Conservation (phyloP, 2,113 vertebrate species). For the Hypocryptadius cinnamomeus region DNA sequence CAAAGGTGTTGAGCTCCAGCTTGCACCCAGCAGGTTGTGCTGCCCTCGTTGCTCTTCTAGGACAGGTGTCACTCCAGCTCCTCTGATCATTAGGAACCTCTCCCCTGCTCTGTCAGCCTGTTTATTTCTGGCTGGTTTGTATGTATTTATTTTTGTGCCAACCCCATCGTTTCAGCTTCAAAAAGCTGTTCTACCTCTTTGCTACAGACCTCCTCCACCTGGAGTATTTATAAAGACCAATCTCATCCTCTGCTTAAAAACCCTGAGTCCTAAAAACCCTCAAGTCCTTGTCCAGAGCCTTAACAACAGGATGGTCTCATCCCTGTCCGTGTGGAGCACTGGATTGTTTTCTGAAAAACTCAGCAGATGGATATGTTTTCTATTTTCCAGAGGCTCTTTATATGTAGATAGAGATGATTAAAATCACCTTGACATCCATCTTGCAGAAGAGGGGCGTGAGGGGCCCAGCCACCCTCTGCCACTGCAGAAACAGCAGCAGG, state of each 20-base stretch:
- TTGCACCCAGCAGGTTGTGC: not conserved
- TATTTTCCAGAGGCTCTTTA: not conserved
- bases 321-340: not conserved
- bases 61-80: not conserved
- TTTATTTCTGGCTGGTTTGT: constrained; percentile 34
- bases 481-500: not conserved
- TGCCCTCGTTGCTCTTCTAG: not conserved
- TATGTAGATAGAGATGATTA: not conserved
- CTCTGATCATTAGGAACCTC: not conserved
- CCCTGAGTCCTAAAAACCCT: not conserved
- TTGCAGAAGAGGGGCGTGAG: not conserved
- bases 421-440: constrained; percentile 29
- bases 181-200: constrained; percentile 45
- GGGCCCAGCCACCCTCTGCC: not conserved
- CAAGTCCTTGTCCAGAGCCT: not conserved
- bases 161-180: not conserved
- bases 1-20: not conserved
- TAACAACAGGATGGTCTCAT: not conserved
- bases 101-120: not conserved
- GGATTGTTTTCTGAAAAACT: not conserved
- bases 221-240: constrained; percentile 44
- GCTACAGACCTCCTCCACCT: constrained; percentile 35
- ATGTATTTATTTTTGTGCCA: constrained; percentile 26
- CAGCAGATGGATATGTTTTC: constrained; percentile 7
- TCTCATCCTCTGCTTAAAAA: not conserved